Conservation (phyloP, 2,113 vertebrate genomes). For the Cynopterus brachyotis region DNA sequence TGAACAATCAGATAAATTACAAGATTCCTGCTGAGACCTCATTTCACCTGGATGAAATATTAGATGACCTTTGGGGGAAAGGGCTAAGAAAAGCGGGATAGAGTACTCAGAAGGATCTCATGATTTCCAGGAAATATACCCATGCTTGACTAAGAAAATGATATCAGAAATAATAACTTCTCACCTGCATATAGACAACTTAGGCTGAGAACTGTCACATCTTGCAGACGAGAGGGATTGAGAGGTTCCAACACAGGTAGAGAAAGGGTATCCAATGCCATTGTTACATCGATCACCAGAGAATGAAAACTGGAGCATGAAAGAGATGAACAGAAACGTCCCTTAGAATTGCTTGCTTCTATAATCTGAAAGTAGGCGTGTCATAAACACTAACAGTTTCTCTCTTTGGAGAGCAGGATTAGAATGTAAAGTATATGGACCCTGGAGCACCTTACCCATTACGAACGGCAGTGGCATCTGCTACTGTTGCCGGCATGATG, state of each 20-base stretch:
- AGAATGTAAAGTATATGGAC: neutral
- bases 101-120: neutral
- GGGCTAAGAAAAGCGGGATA: neutral
- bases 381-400: neutral
- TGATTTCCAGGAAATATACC: neutral
- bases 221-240: conserved; percentile 93
- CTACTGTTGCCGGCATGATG: conserved; percentile 98
- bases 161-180: neutral
- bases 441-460: conserved; percentile 89
- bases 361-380: neutral
- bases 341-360: neutral
- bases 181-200: conserved; percentile 98
- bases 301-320: conserved; percentile 92
- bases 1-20: neutral
- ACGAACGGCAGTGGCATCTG: conserved; percentile 97
- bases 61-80: neutral
- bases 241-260: conserved; percentile 96
- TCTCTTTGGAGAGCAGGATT: neutral
- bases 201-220: conserved; percentile 97
- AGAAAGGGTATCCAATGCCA: conserved; percentile 98
- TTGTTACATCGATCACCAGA: conserved; percentile 97
- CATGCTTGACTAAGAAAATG: neutral
- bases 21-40: neutral
- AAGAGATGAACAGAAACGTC: neutral
- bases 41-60: neutral